These are phyloP conservation scores for Melanostigma gelatinosum DNA, from an alignment of 2,113 vertebrate species.

Conservation along the genomic window DNA sequence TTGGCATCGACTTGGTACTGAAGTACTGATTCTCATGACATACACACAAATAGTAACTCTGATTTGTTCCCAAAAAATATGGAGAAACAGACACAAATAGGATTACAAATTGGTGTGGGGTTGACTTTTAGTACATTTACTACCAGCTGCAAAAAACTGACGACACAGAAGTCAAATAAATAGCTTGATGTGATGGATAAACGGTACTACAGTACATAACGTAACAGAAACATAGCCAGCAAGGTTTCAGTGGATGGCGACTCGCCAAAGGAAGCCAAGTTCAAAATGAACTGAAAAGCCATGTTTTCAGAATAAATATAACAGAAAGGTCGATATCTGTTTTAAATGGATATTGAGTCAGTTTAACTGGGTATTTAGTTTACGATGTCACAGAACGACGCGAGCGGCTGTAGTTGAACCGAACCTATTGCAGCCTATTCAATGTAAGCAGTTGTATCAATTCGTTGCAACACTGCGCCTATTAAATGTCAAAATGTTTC, in stretches of 20 bases:
- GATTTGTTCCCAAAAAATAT: background rate
- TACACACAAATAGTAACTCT: background rate
- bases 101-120: background rate
- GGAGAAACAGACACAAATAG: background rate
- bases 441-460: background rate
- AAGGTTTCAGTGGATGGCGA: background rate
- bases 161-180: background rate
- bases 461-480: background rate
- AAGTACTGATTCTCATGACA: background rate
- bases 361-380: background rate
- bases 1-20: background rate
- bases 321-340: background rate
- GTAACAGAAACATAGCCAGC: background rate
- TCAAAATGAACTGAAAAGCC: background rate
- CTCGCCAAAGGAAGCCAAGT: background rate
- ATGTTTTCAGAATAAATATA: background rate
- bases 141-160: background rate
- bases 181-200: background rate
- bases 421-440: background rate
- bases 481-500: conserved; percentile 12
- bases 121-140: background rate
- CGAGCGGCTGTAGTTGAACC: background rate
- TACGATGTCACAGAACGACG: background rate
- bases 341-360: background rate
- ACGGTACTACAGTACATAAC: background rate